A percentile compares a stretch with the other conserved stretches of the same genome.
These are phyloP conservation scores for Paedocypris micromegethes DNA, from an alignment of 2,797 vertebrate species.

Conservation along the genomic window DNA sequence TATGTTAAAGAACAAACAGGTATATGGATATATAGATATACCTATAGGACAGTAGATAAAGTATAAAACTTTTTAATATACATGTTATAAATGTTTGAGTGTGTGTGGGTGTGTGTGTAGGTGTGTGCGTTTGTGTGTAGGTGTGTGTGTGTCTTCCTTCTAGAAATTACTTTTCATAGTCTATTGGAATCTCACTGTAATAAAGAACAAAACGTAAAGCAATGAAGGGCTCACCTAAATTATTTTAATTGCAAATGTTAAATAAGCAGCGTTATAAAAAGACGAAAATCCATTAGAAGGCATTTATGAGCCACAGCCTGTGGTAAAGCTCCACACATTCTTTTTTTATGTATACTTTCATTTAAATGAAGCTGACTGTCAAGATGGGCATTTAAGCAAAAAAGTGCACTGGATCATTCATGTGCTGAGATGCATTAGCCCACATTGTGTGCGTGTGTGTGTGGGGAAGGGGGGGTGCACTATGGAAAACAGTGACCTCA, in stretches of 20 bases:
- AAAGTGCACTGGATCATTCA: not conserved
- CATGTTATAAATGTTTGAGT: too few species aligned
- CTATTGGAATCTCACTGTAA: not conserved
- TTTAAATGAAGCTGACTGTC: conserved; percentile 6
- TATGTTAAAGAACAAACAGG: too few species aligned
- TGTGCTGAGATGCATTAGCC: not conserved
- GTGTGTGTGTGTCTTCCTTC: not conserved
- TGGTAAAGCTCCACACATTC: not conserved
- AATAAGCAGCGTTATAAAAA: not conserved
- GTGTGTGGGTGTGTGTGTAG: too few species aligned
- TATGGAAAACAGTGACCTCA: not conserved
- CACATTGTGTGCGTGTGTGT: not conserved
- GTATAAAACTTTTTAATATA: too few species aligned
- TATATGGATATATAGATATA: too few species aligned
- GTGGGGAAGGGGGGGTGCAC: not conserved
- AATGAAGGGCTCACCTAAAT: not conserved
- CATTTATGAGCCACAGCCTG: not conserved
- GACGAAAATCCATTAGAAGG: not conserved
- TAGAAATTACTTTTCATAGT: not conserved
- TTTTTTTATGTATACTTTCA: not conserved
- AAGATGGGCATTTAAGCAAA: conserved; percentile 1
- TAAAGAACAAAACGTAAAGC: not conserved
- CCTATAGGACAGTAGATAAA: too few species aligned
- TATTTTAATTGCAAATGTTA: not conserved
- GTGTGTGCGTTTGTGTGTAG: too few species aligned